A percentile compares a stretch with the other conserved stretches of the same genome.
These are phyloP conservation scores for Gnathonemus longibarbis DNA, from an alignment of 2,113 vertebrate genomes.

Conservation along the genomic window DNA sequence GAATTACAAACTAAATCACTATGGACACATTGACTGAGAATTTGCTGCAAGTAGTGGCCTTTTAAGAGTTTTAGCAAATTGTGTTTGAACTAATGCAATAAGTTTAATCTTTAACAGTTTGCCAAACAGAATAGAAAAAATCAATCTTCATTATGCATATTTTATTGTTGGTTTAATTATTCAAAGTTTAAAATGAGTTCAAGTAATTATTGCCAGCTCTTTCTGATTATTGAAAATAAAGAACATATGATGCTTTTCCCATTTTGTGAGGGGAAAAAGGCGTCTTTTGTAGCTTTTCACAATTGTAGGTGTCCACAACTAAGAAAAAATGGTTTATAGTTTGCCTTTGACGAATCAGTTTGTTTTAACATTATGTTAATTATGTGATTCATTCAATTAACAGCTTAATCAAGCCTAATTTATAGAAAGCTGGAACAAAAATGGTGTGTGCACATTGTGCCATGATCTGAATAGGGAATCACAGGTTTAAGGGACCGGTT, in stretches of 20 bases:
- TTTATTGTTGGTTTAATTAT: neutral
- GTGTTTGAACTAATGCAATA: neutral
- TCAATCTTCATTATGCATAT: neutral
- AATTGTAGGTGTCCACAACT: neutral
- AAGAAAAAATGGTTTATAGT: neutral
- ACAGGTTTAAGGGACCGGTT: neutral
- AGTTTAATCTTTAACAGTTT: neutral
- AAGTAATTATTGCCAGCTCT: neutral
- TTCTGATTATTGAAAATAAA: neutral
- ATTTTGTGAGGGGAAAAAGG: neutral
- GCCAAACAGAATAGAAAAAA: neutral
- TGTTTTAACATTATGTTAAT: neutral
- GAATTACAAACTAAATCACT: neutral
- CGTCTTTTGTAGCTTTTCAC: neutral
- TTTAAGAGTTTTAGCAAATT: neutral
- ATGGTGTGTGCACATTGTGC: neutral
- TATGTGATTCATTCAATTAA: neutral
- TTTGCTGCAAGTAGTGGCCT: neutral
- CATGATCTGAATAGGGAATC: neutral
- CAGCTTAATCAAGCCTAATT: neutral
- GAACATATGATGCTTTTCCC: neutral
- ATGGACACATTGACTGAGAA: neutral
- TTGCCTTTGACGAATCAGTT: neutral
- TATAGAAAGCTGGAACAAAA: neutral
- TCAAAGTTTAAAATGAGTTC: neutral